These are phyloP conservation scores for Copidosoma aretas DNA, from an alignment of 2,888 invertebrate genomes.

Conservation along the genomic window DNA sequence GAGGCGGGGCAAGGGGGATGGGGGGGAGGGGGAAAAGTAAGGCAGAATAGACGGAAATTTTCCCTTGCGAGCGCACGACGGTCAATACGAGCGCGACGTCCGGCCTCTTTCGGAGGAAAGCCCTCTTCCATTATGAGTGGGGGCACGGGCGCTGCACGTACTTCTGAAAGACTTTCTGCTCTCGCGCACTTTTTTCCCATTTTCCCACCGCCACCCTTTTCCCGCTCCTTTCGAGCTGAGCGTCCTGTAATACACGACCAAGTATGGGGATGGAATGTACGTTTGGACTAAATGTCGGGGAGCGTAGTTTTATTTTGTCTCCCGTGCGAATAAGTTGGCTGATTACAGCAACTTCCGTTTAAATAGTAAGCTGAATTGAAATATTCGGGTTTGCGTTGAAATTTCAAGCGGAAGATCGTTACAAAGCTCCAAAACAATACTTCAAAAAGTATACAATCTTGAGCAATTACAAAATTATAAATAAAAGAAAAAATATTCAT, in stretches of 20 bases:
- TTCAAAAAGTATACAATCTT: too few relatives aligned
- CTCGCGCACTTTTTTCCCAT: not conserved
- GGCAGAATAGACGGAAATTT: conserved; percentile 59
- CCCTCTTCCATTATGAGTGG: conserved; percentile 55
- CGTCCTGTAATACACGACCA: conserved; percentile 13
- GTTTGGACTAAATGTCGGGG: too few relatives aligned
- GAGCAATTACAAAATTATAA: too few relatives aligned
- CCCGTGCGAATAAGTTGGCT: too few relatives aligned
- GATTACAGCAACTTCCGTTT: too few relatives aligned
- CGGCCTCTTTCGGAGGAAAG: conserved; percentile 37
- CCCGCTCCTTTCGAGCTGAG: conserved; percentile 4
- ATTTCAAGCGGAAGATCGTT: too few relatives aligned
- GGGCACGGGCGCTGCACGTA: conserved; percentile 4
- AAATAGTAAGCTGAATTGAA: too few relatives aligned
- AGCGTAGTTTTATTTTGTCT: conserved; percentile 44
- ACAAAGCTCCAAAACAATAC: too few relatives aligned
- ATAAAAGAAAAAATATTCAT: too few relatives aligned
- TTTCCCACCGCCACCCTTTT: conserved; percentile 6
- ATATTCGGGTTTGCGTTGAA: too few relatives aligned
- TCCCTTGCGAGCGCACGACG: conserved; percentile 53
- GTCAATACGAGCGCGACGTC: conserved; percentile 38
- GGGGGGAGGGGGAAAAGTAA: conserved; percentile 42
- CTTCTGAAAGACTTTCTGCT: conserved; percentile 43
- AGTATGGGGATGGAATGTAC: too few relatives aligned
- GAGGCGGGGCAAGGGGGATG: conserved; percentile 40